Base-by-base conservation (phyloP, 1,140 invertebrate species). In the Drosophila miranda region DNA sequence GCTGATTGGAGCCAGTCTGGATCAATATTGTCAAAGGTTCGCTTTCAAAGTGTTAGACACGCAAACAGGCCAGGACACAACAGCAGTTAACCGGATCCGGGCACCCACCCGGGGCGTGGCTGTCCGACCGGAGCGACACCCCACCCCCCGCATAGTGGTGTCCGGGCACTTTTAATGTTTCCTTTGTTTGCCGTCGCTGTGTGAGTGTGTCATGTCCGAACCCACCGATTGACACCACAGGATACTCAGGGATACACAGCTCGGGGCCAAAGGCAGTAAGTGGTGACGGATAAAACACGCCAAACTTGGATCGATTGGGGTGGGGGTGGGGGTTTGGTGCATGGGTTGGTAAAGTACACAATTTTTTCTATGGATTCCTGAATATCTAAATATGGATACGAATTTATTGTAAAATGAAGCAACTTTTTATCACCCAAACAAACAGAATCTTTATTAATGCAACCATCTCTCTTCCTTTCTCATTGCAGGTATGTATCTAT, bases 401-500 rank as follows among this genome's bases (percentile, higher is more conserved):
- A 68, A 84, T 72, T 64, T 13, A 38, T 4, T 38, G 9, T 38
- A 38, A 68, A 75, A 79, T 64, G 56, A 62, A 49, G 41, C 46
- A 66, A 80, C 67, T 71, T 71, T 52, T 11, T 34, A 14, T 38
- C 49, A 26, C 60, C 62, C 21, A n/a, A 23, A 16, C 16, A 9
- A 38, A 30, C 46, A 45, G 54, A 66, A 44, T 73, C 43, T 52
- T 83, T 86, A 83, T 76, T 86, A 83, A 83, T 83, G 76, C 16
- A 28, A 38, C 21, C 30, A 13, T 38, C 21, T 42, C 46, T 76
- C 45, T 61, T 6, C 51, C 48, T 13, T 14, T 79, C 19, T 73
- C 67, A 16, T 84, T 84, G 44, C 80, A 84, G 80, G 80, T 84
- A 84, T 86, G 80, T 84, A 83, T 73, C 71, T 66, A 66, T 48